Evolutionary conservation across 1,140 invertebrate genomes (phyloP), one percentile per base, ranked within the genome.

Genomic region (Penaeus indicus): DNA sequence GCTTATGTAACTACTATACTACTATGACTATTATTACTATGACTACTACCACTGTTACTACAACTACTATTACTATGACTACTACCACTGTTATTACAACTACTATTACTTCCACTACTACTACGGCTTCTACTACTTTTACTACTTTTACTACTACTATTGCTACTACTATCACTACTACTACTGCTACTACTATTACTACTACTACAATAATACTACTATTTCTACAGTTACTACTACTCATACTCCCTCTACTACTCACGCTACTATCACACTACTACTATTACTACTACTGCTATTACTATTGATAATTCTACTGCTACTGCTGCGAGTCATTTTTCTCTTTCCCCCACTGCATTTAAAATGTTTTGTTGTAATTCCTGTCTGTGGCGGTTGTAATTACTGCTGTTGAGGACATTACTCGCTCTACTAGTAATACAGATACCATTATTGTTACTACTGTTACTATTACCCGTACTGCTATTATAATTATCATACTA

Each of bases 171-270:
- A 42, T 32, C 47, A 42, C 78, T 80, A 18, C 18, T 80, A 0
- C 16, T 79, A 79, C 78, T 79, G 3, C n/a, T 8, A 5, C 11
- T 79, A 79, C 78, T 25, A 21, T 7, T 79, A 42, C 19, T 8
- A 21, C n/a, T 79, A 79, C 78, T 79, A 54, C 78, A 7, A 10
- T 38, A 3, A 79, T 7, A 79, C 78, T 79, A 21, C 10, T 79
- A 79, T 27, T 19, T 8, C 67, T 69, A 69, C 67, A 10, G 16
- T 69, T 69, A 69, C 67, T 69, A 69, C 18, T 69, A 69, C 67
- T 69, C 22, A 10, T 69, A 69, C 67, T 69, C 7, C 67, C 92
- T 91, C 13, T 90, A 90, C 7, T 10, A 69, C 8, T 32, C 32
- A 32, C 32, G 2, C 32, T 32, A 32, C 32, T 32, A 32, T 32